Conservation (phyloP, 2,888 invertebrate genomes). For the Noctua comes region DNA sequence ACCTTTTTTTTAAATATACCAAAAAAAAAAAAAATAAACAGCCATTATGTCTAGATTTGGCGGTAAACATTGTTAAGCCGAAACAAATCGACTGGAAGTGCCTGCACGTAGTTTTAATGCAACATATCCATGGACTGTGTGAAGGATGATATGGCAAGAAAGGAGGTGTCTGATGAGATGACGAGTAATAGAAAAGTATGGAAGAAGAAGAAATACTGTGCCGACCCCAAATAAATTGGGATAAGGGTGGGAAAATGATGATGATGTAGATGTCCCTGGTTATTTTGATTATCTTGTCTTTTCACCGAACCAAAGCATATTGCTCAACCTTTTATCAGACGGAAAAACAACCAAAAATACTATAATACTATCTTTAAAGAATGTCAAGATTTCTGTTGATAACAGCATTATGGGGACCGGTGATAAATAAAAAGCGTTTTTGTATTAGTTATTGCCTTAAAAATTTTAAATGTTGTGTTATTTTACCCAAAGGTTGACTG, state of each 20-base stretch:
- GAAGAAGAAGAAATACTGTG: no score
- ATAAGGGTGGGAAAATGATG: no score
- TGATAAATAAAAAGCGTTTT: not conserved
- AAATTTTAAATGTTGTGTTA: no score
- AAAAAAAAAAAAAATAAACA: not conserved
- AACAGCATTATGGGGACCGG: not conserved
- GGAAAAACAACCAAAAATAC: not conserved
- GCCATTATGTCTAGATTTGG: not conserved
- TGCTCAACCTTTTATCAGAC: not conserved
- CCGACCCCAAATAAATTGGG: no score
- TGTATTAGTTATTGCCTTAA: not conserved
- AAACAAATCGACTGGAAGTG: not conserved
- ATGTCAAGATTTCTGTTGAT: not conserved
- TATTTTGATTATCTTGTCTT: not conserved
- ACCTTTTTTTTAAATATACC: not conserved
- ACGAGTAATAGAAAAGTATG: no score
- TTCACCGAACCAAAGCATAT: no score
- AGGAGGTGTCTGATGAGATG: no score
- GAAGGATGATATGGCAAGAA: no score
- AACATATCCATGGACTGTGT: not conserved
- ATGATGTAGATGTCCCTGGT: not conserved
- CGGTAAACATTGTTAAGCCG: not conserved
- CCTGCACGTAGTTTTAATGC: slow-evolving; percentile 3
- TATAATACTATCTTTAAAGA: not conserved
- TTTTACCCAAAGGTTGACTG: no score